Conservation (phyloP, 2,113 vertebrate species). For the Strix uralensis region DNA sequence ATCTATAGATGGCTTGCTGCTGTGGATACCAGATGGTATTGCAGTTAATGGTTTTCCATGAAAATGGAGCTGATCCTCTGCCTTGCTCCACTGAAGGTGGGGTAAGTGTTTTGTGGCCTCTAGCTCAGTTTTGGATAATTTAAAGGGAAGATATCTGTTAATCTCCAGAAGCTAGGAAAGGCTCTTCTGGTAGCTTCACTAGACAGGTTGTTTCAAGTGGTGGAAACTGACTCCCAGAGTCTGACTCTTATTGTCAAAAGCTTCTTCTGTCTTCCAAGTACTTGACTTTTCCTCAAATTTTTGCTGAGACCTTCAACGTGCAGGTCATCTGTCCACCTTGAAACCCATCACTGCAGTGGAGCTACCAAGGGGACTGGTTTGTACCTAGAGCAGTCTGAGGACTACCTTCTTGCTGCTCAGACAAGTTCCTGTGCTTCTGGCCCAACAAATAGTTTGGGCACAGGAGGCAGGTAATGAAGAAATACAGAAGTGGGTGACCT, state of each 20-base stretch:
- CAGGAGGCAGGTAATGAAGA: not conserved
- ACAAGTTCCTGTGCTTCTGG: not conserved
- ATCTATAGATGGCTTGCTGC: not conserved
- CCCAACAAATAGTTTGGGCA: not conserved
- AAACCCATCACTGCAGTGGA: not conserved
- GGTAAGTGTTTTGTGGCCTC: not conserved
- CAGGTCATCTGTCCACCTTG: not conserved
- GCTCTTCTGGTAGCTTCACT: not conserved
- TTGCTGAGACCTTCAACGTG: not conserved
- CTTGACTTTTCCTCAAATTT: not conserved
- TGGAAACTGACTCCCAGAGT: not conserved
- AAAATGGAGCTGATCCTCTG: not conserved
- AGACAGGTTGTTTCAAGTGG: not conserved
- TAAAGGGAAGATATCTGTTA: not conserved
- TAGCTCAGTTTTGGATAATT: not conserved
- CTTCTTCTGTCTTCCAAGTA: not conserved
- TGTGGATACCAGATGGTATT: not conserved
- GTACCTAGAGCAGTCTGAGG: not conserved
- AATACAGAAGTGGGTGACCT: not conserved
- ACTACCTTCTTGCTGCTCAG: not conserved
- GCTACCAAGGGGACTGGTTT: not conserved
- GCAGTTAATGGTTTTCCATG: accelerated
- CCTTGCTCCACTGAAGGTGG: not conserved
- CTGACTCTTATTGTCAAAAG: not conserved
- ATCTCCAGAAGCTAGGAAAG: not conserved